Evolutionary conservation across 2,797 vertebrate genomes (phyloP), one percentile per base, ranked within the genome.

Genomic region (Arctocebus calabarensis): DNA sequence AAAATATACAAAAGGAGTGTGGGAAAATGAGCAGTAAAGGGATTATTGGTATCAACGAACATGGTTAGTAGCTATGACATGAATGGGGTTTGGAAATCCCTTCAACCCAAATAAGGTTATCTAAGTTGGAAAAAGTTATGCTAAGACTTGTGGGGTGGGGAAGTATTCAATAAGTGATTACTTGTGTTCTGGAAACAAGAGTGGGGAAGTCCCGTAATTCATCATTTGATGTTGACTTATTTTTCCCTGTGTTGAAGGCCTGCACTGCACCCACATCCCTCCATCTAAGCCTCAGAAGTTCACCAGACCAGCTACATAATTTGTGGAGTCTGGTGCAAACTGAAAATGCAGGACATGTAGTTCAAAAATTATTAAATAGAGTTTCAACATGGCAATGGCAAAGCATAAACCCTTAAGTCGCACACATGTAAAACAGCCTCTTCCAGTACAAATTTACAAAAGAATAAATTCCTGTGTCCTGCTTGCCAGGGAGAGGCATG

Each of bases 91-190:
- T 34, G 32, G 40, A 37, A 82, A 45, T 94, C 85, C 70, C 61
- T 73, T 88, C 52, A 93, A 70, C 14, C 57, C 19, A 52, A 77
- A 68, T 66, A 81, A 77, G 25, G 20, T 89, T 84, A 95, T 90
- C 27, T 10, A 81, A 73, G n/a, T 16, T 90, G 84, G 71, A 32
- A 25, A 74, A 64, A 7, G 5, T 79, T 52, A 83, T 83, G 29
- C 61, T 77, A 40, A 83, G 73, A 82, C 74, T 14, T 84, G 27
- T 37, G 32, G 8, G 37, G 25, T 1, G n/a, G 32, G 52, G 64
- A 27, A 10, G 17, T 45, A 84, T 82, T 37, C 37, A 94, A 37
- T 78, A 5, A 55, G 22, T 84, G 62, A 29, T 37, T 48, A 37
- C 9, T 14, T 61, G 62, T 91, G 45, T 32, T 94, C 6, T 85